These are phyloP conservation scores for Cheirogaleus medius DNA, from an alignment of 2,113 vertebrate genomes.

Conservation along the genomic window DNA sequence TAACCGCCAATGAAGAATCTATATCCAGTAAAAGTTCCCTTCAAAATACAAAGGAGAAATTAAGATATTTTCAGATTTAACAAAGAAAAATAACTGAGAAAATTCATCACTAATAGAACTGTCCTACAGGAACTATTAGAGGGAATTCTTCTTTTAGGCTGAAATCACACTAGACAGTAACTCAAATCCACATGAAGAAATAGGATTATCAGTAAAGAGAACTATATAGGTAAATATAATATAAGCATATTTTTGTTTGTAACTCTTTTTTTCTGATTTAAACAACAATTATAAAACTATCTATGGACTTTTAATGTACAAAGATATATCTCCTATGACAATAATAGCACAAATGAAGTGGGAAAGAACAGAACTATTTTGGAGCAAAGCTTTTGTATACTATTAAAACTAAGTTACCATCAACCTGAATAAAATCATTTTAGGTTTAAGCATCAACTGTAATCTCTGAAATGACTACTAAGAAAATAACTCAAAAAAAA, in stretches of 20 bases:
- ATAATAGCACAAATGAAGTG: neutral
- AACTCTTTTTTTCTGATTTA: neutral
- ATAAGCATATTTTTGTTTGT: neutral
- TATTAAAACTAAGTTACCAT: neutral
- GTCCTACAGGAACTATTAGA: neutral
- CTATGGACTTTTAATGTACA: neutral
- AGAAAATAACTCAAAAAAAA: neutral
- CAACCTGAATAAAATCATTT: neutral
- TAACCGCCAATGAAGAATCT: neutral
- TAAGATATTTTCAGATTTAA: neutral
- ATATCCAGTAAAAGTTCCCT: neutral
- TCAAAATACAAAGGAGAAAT: constrained; percentile 15
- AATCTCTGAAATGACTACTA: neutral
- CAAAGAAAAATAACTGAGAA: neutral
- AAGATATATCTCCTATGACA: neutral
- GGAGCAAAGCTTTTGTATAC: neutral
- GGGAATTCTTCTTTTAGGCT: neutral
- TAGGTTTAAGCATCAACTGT: neutral
- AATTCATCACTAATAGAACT: neutral
- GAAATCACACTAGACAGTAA: neutral
- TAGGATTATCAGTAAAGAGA: neutral
- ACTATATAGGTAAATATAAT: neutral
- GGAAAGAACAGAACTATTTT: neutral
- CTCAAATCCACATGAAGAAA: neutral
- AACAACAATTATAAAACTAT: neutral